These are phyloP conservation scores for Serilophus lunatus DNA, from an alignment of 2,113 vertebrate species.

Conservation along the genomic window DNA sequence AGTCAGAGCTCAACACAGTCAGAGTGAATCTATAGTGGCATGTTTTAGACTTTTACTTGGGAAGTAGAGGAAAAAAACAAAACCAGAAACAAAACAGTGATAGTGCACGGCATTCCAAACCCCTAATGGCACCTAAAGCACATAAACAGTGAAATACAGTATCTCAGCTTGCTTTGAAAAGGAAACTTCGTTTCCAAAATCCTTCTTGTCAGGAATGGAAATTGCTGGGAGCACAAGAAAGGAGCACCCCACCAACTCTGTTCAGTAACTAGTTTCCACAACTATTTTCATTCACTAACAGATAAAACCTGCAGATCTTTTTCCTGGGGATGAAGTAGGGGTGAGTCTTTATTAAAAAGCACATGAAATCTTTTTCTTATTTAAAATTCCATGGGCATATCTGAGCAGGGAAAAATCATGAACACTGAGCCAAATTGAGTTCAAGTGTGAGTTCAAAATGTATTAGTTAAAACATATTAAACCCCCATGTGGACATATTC, in stretches of 20 bases:
- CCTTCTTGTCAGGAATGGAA: neutral
- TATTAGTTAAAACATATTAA: conserved; percentile 42
- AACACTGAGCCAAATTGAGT: neutral
- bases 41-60: neutral
- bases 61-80: neutral
- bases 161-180: neutral
- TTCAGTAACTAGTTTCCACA: neutral
- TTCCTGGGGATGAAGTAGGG: neutral
- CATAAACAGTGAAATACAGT: neutral
- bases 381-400: neutral
- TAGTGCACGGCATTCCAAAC: neutral
- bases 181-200: neutral
- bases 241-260: neutral
- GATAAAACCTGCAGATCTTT: neutral
- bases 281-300: neutral
- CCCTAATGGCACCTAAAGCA: neutral
- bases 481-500: conserved; percentile 19
- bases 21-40: neutral
- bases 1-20: neutral
- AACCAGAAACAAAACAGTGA: too few relatives aligned
- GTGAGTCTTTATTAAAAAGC: neutral
- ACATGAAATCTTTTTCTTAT: neutral
- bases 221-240: neutral
- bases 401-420: neutral
- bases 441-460: conserved; percentile 10